Evolutionary conservation across 2,113 vertebrate genomes (phyloP), one percentile per base, ranked within the genome.

Genomic region (Trinectes maculatus): DNA sequence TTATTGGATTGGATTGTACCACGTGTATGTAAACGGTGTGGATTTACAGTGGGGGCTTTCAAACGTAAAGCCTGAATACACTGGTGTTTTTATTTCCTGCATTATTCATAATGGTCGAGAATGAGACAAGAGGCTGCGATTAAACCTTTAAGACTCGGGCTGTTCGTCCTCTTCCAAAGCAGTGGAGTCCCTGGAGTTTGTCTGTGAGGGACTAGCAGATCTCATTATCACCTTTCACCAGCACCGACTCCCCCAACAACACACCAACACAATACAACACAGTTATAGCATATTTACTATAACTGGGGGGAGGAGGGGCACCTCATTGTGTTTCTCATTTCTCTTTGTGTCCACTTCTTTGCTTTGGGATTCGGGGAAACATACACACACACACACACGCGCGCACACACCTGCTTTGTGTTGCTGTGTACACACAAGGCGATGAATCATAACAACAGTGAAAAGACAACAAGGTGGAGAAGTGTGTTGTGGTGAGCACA

Each of bases 71-170:
- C 34, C 66, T 59, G 8, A 15, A 57, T 18, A n/a, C 48, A 12
- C 3, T 24, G 48, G 39, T 31, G 52, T 39, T 52, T 71, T 59
- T 65, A 28, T 64, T 26, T 48, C 33, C 26, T 72, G 28, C 22
- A 74, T 74, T 57, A 74, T 75, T 72, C 24, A 68, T 64, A 19
- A 16, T 36, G 26, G 56, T 3, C 59, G 61, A 18, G 22, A 77
- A 58, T 54, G 68, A 68, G 61, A 54, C 37, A 26, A 7, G 25
- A 59, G 47, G 22, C n/a, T 63, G 8, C 28, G 54, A 79, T 70
- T 57, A 66, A 56, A 74, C 44, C 43, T 46, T 52, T 49, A 57
- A 22, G 26, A 19, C 39, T 64, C 24, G 16, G 58, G 22, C 57
- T 69, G 24, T 49, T 72, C 16, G 53, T 40, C 19, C 10, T 22